Evolutionary conservation across 1,140 invertebrate genomes (phyloP).

Genomic region (Drosophila guanche): DNA sequence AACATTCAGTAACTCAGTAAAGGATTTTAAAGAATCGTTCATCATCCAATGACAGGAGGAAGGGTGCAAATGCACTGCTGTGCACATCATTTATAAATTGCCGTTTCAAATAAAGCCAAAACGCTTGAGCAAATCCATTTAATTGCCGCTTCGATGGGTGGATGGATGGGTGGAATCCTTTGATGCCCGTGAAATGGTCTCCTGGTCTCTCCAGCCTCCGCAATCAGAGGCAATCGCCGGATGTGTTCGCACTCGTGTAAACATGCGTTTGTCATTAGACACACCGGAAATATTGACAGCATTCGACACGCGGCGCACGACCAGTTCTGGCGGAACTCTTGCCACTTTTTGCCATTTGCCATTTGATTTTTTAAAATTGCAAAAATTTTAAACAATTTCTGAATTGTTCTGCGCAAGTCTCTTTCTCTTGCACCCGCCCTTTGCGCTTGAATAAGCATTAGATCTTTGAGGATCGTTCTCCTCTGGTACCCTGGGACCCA

Average conservation of each 20-base stretch:
- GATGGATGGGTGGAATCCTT: slow-evolving; percentile 21
- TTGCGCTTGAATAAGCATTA: slow-evolving; percentile 70
- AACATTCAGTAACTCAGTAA: slow-evolving; percentile 4
- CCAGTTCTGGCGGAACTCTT: slow-evolving; percentile 12
- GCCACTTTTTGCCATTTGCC: slow-evolving; percentile 67
- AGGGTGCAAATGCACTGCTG: neutral
- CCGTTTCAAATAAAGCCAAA: slow-evolving; percentile 55
- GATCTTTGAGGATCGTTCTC: slow-evolving; percentile 11
- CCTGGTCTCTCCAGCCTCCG: slow-evolving; percentile 31
- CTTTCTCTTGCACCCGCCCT: slow-evolving; percentile 6
- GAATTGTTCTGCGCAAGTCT: slow-evolving; percentile 41
- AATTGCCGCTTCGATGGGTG: slow-evolving; percentile 51
- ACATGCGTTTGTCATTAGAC: slow-evolving; percentile 82
- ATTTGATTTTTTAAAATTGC: slow-evolving; percentile 79
- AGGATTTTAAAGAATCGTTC: slow-evolving; percentile 48
- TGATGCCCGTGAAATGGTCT: slow-evolving; percentile 69
- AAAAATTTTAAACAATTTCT: slow-evolving; percentile 43
- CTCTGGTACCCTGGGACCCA: neutral
- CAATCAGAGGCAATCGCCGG: slow-evolving; percentile 59
- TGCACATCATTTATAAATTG: slow-evolving; percentile 80
- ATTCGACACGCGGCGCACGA: slow-evolving; percentile 76
- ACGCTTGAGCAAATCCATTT: slow-evolving; percentile 80
- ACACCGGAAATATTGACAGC: slow-evolving; percentile 78
- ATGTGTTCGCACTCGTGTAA: slow-evolving; percentile 81
- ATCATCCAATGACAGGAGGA: slow-evolving; percentile 38